These are phyloP conservation scores for Trilocha varians DNA, from an alignment of 2,888 invertebrate genomes.

Conservation along the genomic window DNA sequence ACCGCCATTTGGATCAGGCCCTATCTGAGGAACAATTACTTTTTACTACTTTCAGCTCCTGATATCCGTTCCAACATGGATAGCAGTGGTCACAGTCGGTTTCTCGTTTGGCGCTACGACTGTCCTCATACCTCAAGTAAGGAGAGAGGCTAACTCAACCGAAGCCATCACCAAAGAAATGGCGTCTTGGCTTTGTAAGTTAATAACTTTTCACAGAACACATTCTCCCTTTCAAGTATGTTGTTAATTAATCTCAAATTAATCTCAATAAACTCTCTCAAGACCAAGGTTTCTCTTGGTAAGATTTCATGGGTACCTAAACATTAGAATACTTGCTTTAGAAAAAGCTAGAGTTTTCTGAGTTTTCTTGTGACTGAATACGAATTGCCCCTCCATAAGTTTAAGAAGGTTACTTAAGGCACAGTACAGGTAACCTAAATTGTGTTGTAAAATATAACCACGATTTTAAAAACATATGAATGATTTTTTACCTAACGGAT, in stretches of 20 bases:
- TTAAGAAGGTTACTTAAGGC: too few species aligned
- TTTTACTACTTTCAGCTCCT: not conserved
- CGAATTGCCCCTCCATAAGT: too few species aligned
- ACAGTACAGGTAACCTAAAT: too few species aligned
- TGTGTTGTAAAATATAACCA: too few species aligned
- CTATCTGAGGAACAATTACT: too few species aligned
- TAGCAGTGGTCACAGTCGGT: constrained; percentile 8
- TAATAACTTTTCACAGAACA: not conserved
- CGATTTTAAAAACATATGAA: too few species aligned
- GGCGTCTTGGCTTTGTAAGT: constrained; percentile 15
- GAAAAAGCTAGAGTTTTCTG: not conserved
- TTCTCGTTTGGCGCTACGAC: constrained; percentile 10
- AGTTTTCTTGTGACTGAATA: not conserved
- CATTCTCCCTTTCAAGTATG: not conserved
- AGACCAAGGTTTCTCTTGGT: not conserved
- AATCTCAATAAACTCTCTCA: not conserved
- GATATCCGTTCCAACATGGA: constrained; percentile 5
- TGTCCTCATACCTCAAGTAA: constrained; percentile 8
- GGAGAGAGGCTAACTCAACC: constrained; percentile 11
- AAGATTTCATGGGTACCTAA: not conserved
- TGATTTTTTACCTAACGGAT: too few species aligned
- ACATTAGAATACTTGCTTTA: not conserved
- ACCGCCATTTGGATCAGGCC: too few species aligned
- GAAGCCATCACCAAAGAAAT: constrained; percentile 9
- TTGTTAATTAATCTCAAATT: not conserved